Evolutionary conservation across 1,140 invertebrate species (phyloP).

Genomic region (Lysiphlebus fabarum): DNA sequence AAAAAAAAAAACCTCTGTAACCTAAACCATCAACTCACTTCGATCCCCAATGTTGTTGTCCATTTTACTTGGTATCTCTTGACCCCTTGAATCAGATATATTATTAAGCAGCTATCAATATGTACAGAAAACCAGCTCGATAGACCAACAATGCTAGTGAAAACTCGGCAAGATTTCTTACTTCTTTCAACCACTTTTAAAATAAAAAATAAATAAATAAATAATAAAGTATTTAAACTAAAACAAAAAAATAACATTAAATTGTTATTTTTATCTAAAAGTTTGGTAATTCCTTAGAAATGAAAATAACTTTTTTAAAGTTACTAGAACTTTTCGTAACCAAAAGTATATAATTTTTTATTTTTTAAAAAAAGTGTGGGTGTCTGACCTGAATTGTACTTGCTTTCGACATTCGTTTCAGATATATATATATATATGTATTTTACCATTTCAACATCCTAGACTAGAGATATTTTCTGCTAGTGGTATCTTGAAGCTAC

Average conservation of each 20-base stretch:
- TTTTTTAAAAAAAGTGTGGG: no score
- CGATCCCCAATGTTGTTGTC: constrained; percentile 19
- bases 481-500: constrained; percentile 39
- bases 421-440: no score
- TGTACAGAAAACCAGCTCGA: constrained; percentile 46
- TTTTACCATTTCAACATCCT: constrained; percentile 27
- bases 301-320: no score
- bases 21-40: constrained; percentile 32
- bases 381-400: not conserved
- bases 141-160: constrained; percentile 36
- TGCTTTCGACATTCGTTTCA: no score
- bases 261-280: no score
- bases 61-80: constrained; percentile 16
- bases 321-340: no score
- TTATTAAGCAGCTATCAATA: constrained; percentile 56
- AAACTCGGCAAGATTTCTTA: constrained; percentile 22
- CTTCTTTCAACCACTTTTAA: constrained; percentile 9
- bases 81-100: constrained; percentile 39
- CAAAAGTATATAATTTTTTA: no score
- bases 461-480: constrained; percentile 32
- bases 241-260: no score
- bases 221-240: no score
- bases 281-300: no score
- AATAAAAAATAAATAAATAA: no score
- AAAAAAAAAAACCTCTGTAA: constrained; percentile 21